Base-by-base conservation (phyloP, 2,797 vertebrate species). In the Distichodus sexfasciatus region DNA sequence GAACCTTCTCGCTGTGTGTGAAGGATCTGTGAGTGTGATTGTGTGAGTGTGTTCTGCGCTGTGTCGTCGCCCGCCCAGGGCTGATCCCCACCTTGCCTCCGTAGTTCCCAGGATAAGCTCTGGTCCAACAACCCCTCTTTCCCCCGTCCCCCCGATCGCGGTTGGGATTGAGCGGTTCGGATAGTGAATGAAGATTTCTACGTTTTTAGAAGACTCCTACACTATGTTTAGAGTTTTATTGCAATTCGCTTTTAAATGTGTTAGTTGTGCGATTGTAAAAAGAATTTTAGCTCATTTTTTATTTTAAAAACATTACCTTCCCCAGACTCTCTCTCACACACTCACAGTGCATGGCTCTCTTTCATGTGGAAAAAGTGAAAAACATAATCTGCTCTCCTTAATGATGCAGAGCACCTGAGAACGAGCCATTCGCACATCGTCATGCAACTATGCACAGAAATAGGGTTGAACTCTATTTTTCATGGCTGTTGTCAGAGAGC, bases 321-420 rank as follows among this genome's bases (percentile, higher is more conserved):
- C 41, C 24, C 8, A n/a, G n/a, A n/a, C n/a, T n/a, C n/a, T n/a
- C n/a, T n/a, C n/a, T n/a, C n/a, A n/a, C n/a, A 41, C 11, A 29
- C 28, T 3, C 5, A 28, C 29, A 47, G 50, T 21, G 36, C 53
- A 57, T 15, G 21, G 19, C 8, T 40, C 21, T 7, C 35, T 35
- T 23, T n/a, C 3, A 14, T 19, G 19, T 35, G 19, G 33, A 17
- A 19, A n/a, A 41, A 33, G 47, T 43, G 12, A 10, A 61, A 61
- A 61, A 69, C n/a, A 53, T 24, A 43, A 69, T 35, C 29, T 24
- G 40, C 29, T 61, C 28, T 51, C 26, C 67, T 17, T 54, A 62
- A 70, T 69, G 38, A 44, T 23, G 9, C 58, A 17, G 60, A 53
- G 47, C 36, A 21, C 48, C 58, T 15, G 38, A n/a, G 47, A 38